A percentile compares a stretch with the other conserved stretches of the same genome.
Conservation (phyloP, 2,888 invertebrate species). For the Tineola bisselliella region DNA sequence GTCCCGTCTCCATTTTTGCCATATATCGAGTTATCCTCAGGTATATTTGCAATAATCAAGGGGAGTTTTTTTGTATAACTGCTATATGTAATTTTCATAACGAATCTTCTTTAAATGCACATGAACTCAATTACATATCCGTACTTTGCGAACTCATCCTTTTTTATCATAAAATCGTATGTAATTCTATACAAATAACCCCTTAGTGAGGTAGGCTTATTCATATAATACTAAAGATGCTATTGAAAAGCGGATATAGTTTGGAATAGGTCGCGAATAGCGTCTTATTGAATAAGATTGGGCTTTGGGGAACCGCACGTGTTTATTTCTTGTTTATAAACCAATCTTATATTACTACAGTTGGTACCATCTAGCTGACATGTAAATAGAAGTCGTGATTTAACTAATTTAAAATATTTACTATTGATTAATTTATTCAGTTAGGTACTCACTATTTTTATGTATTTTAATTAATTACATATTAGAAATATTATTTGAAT, state of each 20-base stretch:
- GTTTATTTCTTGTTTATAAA: neutral
- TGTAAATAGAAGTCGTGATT: too few relatives aligned
- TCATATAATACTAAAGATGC: neutral
- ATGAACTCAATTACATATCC: neutral
- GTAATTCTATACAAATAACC: neutral
- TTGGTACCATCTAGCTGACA: too few relatives aligned
- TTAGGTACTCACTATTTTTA: too few relatives aligned
- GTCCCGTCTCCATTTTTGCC: constrained; percentile 5
- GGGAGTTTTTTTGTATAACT: constrained; percentile 9
- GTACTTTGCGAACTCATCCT: constrained; percentile 3
- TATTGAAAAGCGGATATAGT: constrained; percentile 2
- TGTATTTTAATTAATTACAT: too few relatives aligned
- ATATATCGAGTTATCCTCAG: neutral
- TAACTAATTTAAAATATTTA: too few relatives aligned
- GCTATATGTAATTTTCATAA: constrained; percentile 10
- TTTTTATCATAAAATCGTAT: constrained; percentile 4
- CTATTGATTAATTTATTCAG: too few relatives aligned
- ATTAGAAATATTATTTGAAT: neutral
- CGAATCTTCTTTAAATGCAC: neutral
- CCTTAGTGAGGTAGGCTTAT: constrained; percentile 9
- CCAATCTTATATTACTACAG: too few relatives aligned
- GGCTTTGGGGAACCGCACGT: constrained; percentile 7
- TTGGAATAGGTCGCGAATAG: constrained; percentile 14
- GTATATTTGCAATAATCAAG: constrained; percentile 7
- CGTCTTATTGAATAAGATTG: neutral